phyloP scores from a whole-genome alignment of 2,797 vertebrate genomes.

The Parauchenoglanis ngamensis region DNA sequence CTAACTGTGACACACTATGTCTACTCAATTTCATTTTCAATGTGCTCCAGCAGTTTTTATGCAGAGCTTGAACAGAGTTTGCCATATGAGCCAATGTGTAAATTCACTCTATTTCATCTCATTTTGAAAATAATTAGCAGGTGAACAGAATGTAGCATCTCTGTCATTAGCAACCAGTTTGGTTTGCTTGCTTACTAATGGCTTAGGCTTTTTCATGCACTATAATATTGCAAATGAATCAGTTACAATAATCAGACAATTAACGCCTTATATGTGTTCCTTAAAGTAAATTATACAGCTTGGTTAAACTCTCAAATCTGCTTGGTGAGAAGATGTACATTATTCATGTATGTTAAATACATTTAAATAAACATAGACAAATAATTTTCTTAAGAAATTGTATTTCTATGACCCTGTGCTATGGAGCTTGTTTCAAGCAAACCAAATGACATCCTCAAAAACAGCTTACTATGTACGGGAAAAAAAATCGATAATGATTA shows the following conservation, averaged over 20 bases:
- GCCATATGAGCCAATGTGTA: not conserved
- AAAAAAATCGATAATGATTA: not conserved
- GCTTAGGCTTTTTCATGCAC: not conserved
- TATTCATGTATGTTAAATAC: not conserved
- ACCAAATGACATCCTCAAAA: not conserved
- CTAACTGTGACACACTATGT: not conserved
- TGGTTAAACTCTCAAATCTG: not conserved
- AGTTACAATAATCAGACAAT: slow-evolving; percentile 1
- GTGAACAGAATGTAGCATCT: slow-evolving; percentile 6
- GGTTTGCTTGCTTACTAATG: not conserved
- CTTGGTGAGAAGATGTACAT: not conserved
- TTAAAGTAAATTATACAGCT: not conserved
- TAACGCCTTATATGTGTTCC: not conserved
- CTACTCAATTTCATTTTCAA: not conserved
- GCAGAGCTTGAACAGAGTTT: not conserved
- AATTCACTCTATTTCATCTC: slow-evolving; percentile 3
- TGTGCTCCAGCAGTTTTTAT: slow-evolving; percentile 2
- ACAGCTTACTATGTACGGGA: not conserved
- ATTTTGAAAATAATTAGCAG: slow-evolving; percentile 26
- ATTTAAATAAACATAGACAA: not conserved
- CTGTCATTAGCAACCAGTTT: slow-evolving; percentile 13
- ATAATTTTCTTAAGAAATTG: not conserved
- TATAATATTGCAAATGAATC: slow-evolving; percentile 1
- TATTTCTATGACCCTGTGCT: not conserved
- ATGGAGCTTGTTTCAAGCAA: not conserved